Conservation (phyloP, 2,888 invertebrate genomes). For the Incurvaria masculella region DNA sequence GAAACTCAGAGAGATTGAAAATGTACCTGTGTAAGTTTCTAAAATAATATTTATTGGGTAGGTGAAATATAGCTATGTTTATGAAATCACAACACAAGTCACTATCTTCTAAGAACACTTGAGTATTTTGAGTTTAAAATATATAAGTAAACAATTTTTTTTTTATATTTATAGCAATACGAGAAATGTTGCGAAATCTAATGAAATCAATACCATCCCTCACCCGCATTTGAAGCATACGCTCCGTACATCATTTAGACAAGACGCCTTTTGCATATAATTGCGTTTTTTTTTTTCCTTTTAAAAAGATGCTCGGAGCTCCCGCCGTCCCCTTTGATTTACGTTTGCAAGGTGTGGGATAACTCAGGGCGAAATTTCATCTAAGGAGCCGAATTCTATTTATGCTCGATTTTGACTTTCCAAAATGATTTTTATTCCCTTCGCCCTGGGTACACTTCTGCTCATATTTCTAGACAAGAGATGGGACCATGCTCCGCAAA, state of each 20-base stretch:
- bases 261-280: slow-evolving; percentile 39
- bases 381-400: neutral
- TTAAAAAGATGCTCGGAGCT: slow-evolving; percentile 39
- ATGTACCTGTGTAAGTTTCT: no score
- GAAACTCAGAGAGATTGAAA: no score
- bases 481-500: neutral
- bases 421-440: neutral
- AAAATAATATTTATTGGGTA: no score
- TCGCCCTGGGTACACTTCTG: neutral
- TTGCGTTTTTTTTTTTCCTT: slow-evolving; percentile 48
- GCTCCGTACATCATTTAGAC: neutral
- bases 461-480: neutral
- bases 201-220: neutral
- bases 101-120: no score
- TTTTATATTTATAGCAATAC: no score
- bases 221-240: no score
- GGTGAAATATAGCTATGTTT: no score
- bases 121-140: no score
- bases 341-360: slow-evolving; percentile 57
- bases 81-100: no score
- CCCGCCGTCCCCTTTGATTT: slow-evolving; percentile 45
- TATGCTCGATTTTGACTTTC: neutral
- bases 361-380: slow-evolving; percentile 19
- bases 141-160: no score
- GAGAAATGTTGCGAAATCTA: no score